A percentile compares a stretch with the other conserved stretches of the same genome.
Conservation (phyloP, 2,797 vertebrate genomes). For the Chrosomus eos region DNA sequence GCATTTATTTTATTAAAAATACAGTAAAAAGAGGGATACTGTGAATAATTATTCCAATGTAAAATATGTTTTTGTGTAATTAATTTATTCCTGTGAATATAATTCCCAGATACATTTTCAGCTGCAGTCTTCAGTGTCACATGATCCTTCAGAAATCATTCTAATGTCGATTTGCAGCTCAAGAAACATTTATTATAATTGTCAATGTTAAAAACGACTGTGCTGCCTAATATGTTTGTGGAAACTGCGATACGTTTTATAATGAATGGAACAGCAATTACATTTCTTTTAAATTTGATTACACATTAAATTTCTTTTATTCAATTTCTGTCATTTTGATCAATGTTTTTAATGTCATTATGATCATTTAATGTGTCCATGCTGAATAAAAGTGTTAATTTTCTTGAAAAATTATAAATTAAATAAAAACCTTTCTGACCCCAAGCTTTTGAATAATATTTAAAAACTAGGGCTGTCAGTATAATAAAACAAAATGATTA, state of each 20-base stretch:
- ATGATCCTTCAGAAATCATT: not conserved
- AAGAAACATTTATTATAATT: not conserved
- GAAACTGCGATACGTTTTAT: not conserved
- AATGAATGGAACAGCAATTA: not conserved
- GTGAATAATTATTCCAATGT: not conserved
- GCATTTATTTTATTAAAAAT: not conserved
- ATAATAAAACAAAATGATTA: not conserved
- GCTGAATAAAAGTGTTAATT: not conserved
- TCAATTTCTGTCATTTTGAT: not conserved
- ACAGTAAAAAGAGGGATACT: not conserved
- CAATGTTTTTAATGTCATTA: not conserved
- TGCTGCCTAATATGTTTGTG: not conserved
- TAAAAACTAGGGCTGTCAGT: not conserved
- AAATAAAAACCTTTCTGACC: not conserved
- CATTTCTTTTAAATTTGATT: no score
- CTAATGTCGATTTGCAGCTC: not conserved
- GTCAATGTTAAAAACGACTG: not conserved
- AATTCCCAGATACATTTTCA: no score
- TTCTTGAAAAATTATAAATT: not conserved
- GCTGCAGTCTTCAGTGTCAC: not conserved
- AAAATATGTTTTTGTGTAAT: not conserved
- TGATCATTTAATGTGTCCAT: not conserved
- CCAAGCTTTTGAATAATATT: not conserved
- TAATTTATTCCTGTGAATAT: not conserved
- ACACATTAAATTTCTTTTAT: no score